Base-by-base conservation (phyloP, 2,888 invertebrate genomes). In the Spilosoma lubricipeda region DNA sequence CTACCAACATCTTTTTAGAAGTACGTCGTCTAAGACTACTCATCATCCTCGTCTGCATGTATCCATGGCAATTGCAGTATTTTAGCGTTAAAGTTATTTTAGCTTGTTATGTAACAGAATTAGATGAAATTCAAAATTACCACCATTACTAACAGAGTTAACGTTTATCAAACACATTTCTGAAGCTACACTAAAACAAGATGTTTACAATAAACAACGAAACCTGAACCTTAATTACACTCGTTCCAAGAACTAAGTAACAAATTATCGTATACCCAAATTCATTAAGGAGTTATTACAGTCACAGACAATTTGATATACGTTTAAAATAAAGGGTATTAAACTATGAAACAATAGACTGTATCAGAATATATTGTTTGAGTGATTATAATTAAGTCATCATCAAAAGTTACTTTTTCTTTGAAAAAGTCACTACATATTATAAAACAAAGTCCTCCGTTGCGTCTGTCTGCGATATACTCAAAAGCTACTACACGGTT, bases 111-210 rank as follows among this genome's bases (percentile, higher is more conserved):
- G n/a, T n/a, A n/a, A n/a, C n/a, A n/a, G n/a, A n/a, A n/a, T n/a
- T n/a, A n/a, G n/a, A n/a, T 39, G n/a, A 7, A 39, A 33, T 42
- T 23, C 20, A 36, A 77, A 74, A 68, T 67, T 64, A 42, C 1
- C 18, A 15, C 42, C 48, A n/a, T 15, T 65, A 65, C 42, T 70
- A 71, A 66, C 64, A 36, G 36, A 33, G 74, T 76, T 79, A 71
- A 36, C 27, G 73, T 80, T 71, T 11, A 77, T 48, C 15, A 30
- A 52, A 71, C 68, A 20, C 67, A 65, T 70, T 52, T 66, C 13
- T 64, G 48, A 56, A 65, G 67, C 45, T 27, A 27, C 15, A 75
- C 66, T 45, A n/a, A n/a, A n/a, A n/a, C n/a, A n/a, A 36, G 67
- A 69, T 56, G 75, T 78, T 65, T 77, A 65, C 8, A 5, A 8